Evolutionary conservation across 2,888 invertebrate genomes (phyloP).

Genomic region (Patella ulyssiponensis): DNA sequence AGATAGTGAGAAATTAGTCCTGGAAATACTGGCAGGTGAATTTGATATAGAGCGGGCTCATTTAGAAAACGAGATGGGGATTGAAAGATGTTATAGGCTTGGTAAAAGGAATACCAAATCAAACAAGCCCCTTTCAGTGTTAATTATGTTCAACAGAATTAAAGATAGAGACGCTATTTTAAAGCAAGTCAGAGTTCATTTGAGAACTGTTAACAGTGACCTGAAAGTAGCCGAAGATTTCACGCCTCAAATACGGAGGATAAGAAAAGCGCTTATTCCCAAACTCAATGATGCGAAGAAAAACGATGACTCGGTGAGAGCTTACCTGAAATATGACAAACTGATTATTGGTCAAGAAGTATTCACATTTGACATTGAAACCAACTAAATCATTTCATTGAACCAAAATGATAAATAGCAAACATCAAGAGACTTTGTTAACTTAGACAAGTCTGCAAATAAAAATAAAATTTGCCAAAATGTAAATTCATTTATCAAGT

Average conservation of each 20-base stretch:
- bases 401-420: background rate
- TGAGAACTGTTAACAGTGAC: no score
- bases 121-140: background rate
- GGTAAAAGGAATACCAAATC: background rate
- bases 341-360: background rate
- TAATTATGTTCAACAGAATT: background rate
- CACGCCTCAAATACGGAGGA: background rate
- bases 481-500: background rate
- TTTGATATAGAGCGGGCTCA: background rate
- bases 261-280: background rate
- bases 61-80: background rate
- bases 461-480: background rate
- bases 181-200: background rate
- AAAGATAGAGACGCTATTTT: background rate
- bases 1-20: background rate
- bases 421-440: background rate
- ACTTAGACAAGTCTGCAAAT: no score
- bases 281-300: background rate
- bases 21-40: background rate
- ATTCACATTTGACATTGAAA: background rate
- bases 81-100: background rate
- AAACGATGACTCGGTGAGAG: background rate
- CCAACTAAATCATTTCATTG: background rate
- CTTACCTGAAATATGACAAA: background rate
- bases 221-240: conserved; percentile 4